Conservation (phyloP, 1,140 invertebrate species). For the Pogonomyrmex californicus region DNA sequence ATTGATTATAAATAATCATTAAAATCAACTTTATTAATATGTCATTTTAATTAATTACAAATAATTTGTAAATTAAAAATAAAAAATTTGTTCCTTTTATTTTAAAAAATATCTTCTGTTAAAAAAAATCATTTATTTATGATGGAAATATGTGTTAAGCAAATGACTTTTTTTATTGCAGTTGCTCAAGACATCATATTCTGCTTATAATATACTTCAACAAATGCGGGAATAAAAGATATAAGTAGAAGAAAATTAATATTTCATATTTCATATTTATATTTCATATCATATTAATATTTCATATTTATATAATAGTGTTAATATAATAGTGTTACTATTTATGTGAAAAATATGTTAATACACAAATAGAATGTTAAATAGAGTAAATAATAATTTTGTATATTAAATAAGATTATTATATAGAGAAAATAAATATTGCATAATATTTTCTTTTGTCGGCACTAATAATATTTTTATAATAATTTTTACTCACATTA, state of each 20-base stretch:
- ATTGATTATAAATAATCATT: background rate
- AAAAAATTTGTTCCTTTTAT: background rate
- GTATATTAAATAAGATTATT: too few relatives aligned
- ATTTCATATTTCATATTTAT: background rate
- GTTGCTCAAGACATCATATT: slow-evolving; percentile 70
- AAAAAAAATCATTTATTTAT: slow-evolving; percentile 1
- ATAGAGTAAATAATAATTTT: too few relatives aligned
- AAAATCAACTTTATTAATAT: background rate
- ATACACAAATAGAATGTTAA: too few relatives aligned
- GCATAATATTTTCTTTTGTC: too few relatives aligned
- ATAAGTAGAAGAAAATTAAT: slow-evolving; percentile 12
- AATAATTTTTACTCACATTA: too few relatives aligned
- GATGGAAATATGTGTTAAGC: background rate
- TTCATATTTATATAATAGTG: background rate
- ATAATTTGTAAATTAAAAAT: background rate
- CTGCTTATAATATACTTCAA: slow-evolving; percentile 65
- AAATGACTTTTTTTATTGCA: slow-evolving; percentile 26
- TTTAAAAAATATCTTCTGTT: background rate
- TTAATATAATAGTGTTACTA: too few relatives aligned
- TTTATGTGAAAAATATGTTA: too few relatives aligned
- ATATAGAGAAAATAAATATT: too few relatives aligned
- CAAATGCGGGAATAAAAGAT: background rate
- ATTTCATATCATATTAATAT: too few relatives aligned
- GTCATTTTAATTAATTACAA: slow-evolving; percentile 1
- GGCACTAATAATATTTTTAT: too few relatives aligned